A percentile compares a stretch with the other conserved stretches of the same genome.
Conservation (phyloP, 35 echinoderm and acorn worm species). For the Apostichopus californicus region DNA sequence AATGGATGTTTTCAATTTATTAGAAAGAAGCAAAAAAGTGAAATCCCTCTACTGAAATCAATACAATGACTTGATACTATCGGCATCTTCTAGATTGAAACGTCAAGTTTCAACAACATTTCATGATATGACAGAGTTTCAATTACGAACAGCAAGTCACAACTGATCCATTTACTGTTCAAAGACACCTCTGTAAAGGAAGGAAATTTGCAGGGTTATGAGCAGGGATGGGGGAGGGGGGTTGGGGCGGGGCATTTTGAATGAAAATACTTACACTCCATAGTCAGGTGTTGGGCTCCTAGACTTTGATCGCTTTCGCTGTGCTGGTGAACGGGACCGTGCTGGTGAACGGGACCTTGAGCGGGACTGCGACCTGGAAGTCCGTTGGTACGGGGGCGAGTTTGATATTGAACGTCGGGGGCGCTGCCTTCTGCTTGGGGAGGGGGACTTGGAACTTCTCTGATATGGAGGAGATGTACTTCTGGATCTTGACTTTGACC, state of each 20-base stretch:
- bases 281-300: conserved; percentile 73
- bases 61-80: too few species aligned
- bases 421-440: conserved; percentile 38
- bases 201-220: too few species aligned
- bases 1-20: too few species aligned
- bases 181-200: too few species aligned
- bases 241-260: neutral
- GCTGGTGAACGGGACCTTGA: conserved; percentile 71
- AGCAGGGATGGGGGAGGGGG: too few species aligned
- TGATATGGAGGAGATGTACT: conserved; percentile 63
- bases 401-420: conserved; percentile 37
- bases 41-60: too few species aligned
- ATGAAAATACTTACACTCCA: conserved; percentile 72
- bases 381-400: conserved; percentile 62
- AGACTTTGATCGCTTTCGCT: conserved; percentile 27
- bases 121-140: too few species aligned
- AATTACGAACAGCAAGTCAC: too few species aligned
- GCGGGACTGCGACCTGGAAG: conserved; percentile 62
- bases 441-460: conserved; percentile 58
- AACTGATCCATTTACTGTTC: too few species aligned
- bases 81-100: too few species aligned
- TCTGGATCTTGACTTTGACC: conserved; percentile 1
- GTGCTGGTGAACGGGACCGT: conserved; percentile 56
- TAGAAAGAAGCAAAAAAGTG: too few species aligned
- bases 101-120: too few species aligned